A percentile compares a stretch with the other conserved stretches of the same genome.
phyloP scores from a whole-genome alignment of 2,113 vertebrate genomes.

The Tetraodon nigroviridis region DNA sequence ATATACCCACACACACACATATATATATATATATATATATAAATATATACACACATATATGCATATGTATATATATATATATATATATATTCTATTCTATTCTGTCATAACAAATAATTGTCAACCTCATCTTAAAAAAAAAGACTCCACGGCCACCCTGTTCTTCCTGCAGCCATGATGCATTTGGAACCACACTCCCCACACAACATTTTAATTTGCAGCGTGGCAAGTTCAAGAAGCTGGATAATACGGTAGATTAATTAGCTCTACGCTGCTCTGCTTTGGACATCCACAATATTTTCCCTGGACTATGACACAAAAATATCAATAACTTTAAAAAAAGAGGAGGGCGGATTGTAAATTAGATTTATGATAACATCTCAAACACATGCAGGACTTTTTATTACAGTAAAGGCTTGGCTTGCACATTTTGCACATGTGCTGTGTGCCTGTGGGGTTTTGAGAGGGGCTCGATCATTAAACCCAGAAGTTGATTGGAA shows the following conservation, averaged over 20 bases:
- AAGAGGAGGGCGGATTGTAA: background rate
- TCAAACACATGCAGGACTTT: slow-evolving; percentile 17
- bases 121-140: background rate
- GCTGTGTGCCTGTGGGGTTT: slow-evolving; percentile 32
- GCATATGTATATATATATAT: too few species aligned
- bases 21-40: too few species aligned
- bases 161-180: background rate
- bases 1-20: too few species aligned
- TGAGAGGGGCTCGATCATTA: slow-evolving; percentile 34
- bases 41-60: too few species aligned
- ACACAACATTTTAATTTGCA: slow-evolving; percentile 14
- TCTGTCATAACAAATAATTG: slow-evolving; percentile 12
- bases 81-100: too few species aligned
- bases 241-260: slow-evolving; percentile 23
- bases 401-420: slow-evolving; percentile 47
- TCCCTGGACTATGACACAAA: slow-evolving; percentile 22
- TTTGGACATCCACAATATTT: slow-evolving; percentile 15
- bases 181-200: background rate
- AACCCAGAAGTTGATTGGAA: slow-evolving; percentile 53
- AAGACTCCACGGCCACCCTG: slow-evolving; percentile 5
- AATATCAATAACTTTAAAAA: slow-evolving; percentile 27
- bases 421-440: slow-evolving; percentile 35
- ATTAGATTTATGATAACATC: slow-evolving; percentile 17
- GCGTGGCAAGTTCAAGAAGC: slow-evolving; percentile 5
- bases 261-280: slow-evolving; percentile 11